Evolutionary conservation across 2,888 invertebrate genomes (phyloP).

Genomic region (Hyles lineata): DNA sequence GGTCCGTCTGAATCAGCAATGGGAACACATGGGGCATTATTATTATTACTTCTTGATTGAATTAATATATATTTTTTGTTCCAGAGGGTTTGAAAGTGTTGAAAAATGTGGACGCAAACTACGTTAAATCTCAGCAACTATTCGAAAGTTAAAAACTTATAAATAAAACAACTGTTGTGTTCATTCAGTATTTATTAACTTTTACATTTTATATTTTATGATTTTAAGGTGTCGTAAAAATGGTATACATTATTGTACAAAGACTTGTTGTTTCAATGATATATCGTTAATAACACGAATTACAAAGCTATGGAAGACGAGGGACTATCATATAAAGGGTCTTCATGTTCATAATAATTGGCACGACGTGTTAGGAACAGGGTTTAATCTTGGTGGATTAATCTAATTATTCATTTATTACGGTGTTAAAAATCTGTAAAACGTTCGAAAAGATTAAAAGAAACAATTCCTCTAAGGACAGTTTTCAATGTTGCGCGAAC

Average conservation of each 20-base stretch:
- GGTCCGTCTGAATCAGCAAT: too few species aligned
- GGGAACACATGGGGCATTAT: too few species aligned
- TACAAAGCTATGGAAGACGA: constrained; percentile 78
- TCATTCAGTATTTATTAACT: constrained; percentile 77
- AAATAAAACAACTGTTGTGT: constrained; percentile 54
- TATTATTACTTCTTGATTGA: background rate
- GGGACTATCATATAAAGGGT: constrained; percentile 65
- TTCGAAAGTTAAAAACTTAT: constrained; percentile 61
- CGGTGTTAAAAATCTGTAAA: constrained; percentile 41
- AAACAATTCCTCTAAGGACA: constrained; percentile 41
- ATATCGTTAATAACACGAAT: constrained; percentile 51
- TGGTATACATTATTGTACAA: constrained; percentile 77
- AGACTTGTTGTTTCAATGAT: constrained; percentile 65
- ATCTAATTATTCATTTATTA: constrained; percentile 44
- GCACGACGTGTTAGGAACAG: constrained; percentile 80
- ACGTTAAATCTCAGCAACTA: constrained; percentile 66
- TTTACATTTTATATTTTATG: constrained; percentile 70
- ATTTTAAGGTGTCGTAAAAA: constrained; percentile 80
- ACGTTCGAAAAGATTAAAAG: constrained; percentile 41
- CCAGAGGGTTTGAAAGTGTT: constrained; percentile 77
- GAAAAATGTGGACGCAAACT: constrained; percentile 59
- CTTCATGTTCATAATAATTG: constrained; percentile 65
- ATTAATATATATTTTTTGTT: constrained; percentile 44
- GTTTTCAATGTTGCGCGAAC: constrained; percentile 43
- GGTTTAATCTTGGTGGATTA: constrained; percentile 59